Evolutionary conservation across 1,140 invertebrate genomes (phyloP), one percentile per base, ranked within the genome.

Genomic region (Leptoteleia sp.): DNA sequence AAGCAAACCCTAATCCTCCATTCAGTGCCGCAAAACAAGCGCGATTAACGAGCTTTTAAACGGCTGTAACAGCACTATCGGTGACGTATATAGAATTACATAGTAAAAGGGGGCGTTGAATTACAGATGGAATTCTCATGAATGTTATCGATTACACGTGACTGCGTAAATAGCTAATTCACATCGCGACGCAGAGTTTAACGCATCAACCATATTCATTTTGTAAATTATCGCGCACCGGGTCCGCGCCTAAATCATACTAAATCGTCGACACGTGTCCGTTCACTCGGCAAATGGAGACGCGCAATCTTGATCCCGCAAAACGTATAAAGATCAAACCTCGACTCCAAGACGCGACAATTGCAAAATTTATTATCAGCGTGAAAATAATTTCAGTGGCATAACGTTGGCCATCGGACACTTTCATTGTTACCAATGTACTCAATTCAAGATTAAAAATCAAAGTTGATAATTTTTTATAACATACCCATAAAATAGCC

Each of bases 91-190:
- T 55, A 50, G 76, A 64, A 68, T 70, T 79, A 62, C 47, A 54
- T 15, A 40, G 35, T 59, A 33, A 61, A 65, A 35, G 29, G 31
- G 33, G 19, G 29, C 37, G 38, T 65, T 15, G 70, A 79, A 75
- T 79, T 67, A 75, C 64, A 43, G 50, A 45, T 43, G 42, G 45
- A 45, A 79, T 70, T 75, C 35, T 17, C 29, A 12, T 79, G 65
- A 79, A 75, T 75, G 77, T 75, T 79, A 79, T 79, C 71, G 77
- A 75, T 79, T 79, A 71, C 61, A 55, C 70, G 67, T 70, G 77
- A 75, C 65, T 76, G 71, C 71, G 65, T 75, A 67, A 67, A 71
- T 67, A 73, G 55, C 57, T 75, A 57, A 79, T 79, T 55, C 71
- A 65, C 45, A 17, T 45, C 37, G 43, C 54, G 37, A 55, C 59